Percentiles rank a stretch among this genome's conserved stretches.
Evolutionary conservation across 2,888 invertebrate species (phyloP).

Genomic region (Nemapogon koenigi): DNA sequence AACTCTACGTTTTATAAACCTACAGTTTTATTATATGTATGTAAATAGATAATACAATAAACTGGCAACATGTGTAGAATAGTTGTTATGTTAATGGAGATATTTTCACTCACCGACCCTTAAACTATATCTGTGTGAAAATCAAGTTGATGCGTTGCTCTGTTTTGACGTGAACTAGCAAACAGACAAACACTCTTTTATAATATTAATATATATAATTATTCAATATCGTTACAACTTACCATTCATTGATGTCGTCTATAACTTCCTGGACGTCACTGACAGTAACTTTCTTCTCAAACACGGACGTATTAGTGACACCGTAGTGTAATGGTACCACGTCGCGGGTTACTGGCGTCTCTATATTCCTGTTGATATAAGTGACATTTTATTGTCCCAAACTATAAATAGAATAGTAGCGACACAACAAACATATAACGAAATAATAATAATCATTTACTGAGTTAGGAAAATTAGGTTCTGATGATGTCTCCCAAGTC

Average conservation of each 20-base stretch:
- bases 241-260: slow-evolving; percentile 23
- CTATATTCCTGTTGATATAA: slow-evolving; percentile 26
- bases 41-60: too few species aligned
- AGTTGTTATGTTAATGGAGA: too few species aligned
- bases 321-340: slow-evolving; percentile 46
- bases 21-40: too few species aligned
- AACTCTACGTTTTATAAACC: too few species aligned
- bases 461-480: too few species aligned
- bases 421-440: too few species aligned
- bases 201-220: not conserved
- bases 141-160: too few species aligned
- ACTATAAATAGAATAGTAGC: not conserved
- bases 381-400: not conserved
- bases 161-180: not conserved
- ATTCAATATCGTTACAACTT: slow-evolving; percentile 9
- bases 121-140: too few species aligned
- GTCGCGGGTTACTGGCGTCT: slow-evolving; percentile 41
- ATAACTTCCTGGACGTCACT: slow-evolving; percentile 30
- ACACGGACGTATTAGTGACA: slow-evolving; percentile 43
- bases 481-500: too few species aligned
- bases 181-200: not conserved
- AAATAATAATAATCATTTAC: too few species aligned
- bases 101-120: too few species aligned
- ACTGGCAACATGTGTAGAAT: too few species aligned
- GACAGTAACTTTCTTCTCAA: slow-evolving; percentile 34